A percentile compares a stretch with the other conserved stretches of the same genome.
Conservation (phyloP, 2,113 vertebrate genomes). For the Macroglossus sobrinus region DNA sequence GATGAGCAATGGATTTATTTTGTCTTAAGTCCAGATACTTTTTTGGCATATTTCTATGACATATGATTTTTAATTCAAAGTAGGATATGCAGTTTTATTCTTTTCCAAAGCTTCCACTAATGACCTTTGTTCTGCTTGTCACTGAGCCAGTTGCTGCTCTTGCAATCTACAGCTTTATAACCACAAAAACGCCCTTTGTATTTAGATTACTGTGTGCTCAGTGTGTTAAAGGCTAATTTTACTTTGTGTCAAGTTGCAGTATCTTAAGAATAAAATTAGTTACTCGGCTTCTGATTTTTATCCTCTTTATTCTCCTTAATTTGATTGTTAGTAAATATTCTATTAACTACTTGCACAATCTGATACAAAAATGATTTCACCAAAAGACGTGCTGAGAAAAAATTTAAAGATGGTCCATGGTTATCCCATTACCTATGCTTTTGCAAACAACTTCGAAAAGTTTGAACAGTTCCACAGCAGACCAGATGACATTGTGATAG, state of each 20-base stretch:
- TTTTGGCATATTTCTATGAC: not conserved
- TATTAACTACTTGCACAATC: not conserved
- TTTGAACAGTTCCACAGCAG: conserved; percentile 73
- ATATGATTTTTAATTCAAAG: conserved; percentile 6
- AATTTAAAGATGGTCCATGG: conserved; percentile 57
- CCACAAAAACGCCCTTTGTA: not conserved
- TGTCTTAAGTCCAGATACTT: not conserved
- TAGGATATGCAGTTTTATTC: not conserved
- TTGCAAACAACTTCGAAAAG: conserved; percentile 70
- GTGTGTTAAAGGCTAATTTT: not conserved
- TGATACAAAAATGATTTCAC: conserved; percentile 46
- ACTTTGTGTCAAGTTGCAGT: not conserved
- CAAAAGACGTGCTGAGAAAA: conserved; percentile 38
- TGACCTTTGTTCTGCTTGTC: conserved; percentile 50
- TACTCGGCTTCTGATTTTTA: not conserved
- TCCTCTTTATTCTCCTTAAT: not conserved
- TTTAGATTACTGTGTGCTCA: not conserved
- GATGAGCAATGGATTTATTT: not conserved
- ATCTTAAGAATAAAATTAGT: not conserved
- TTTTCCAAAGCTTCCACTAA: not conserved
- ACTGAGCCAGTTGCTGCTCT: not conserved
- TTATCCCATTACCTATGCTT: conserved; percentile 71
- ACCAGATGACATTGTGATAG: conserved; percentile 78
- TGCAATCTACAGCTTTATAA: not conserved
- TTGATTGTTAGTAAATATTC: not conserved